These are phyloP conservation scores for Oryctes rhinoceros DNA, from an alignment of 1,140 invertebrate genomes.

Conservation along the genomic window DNA sequence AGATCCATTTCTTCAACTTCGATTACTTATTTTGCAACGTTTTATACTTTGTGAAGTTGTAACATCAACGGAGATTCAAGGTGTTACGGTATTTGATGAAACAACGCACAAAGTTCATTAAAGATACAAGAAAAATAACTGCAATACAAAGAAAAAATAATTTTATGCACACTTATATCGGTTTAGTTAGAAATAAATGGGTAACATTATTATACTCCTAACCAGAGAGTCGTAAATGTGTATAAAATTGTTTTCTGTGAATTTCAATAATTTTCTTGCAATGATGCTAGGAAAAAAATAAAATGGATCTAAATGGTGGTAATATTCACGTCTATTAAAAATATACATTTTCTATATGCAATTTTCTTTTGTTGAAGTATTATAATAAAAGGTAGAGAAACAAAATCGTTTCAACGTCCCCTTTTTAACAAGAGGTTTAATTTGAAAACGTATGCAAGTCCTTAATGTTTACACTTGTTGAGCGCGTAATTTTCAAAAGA, in stretches of 20 bases:
- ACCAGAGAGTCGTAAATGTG: background rate
- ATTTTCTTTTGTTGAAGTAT: background rate
- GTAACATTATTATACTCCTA: constrained; percentile 27
- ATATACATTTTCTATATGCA: constrained; percentile 23
- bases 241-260: background rate
- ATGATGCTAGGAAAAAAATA: background rate
- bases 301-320: background rate
- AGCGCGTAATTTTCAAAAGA: background rate
- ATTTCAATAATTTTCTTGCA: background rate
- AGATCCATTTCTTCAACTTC: background rate
- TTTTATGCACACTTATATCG: background rate
- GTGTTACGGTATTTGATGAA: constrained; percentile 4
- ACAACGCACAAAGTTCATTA: background rate
- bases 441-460: background rate
- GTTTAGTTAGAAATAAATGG: constrained; percentile 29
- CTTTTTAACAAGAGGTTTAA: background rate
- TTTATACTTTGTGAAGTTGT: background rate
- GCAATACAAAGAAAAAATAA: background rate
- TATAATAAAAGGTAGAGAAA: constrained; percentile 1
- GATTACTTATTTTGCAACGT: background rate
- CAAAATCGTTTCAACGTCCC: background rate
- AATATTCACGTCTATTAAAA: constrained; percentile 10
- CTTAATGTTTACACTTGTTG: background rate
- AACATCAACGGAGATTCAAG: constrained; percentile 40
- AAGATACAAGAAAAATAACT: background rate